These are phyloP conservation scores for Oreocharis arfaki DNA, from an alignment of 2,113 vertebrate species.

Conservation along the genomic window DNA sequence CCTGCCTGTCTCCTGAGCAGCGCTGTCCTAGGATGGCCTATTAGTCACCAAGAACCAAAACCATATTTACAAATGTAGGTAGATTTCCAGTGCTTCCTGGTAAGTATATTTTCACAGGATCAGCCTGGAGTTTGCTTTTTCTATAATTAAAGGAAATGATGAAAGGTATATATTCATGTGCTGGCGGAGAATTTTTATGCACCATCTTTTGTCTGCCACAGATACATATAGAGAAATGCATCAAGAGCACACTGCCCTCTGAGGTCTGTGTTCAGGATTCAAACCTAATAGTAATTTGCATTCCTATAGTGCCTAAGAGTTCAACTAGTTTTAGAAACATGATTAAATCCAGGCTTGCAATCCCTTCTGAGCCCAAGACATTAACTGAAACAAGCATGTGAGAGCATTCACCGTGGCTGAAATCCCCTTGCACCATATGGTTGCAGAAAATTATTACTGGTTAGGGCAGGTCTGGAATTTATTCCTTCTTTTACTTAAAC, in stretches of 20 bases:
- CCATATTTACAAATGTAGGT: background rate
- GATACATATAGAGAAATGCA: background rate
- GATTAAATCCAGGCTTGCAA: conserved; percentile 6
- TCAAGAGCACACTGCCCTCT: background rate
- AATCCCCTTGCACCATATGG: background rate
- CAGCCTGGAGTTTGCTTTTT: background rate
- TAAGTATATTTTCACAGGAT: background rate
- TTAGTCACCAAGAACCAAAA: background rate
- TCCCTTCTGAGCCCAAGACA: background rate
- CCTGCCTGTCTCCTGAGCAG: background rate
- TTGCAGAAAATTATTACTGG: background rate
- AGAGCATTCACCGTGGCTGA: background rate
- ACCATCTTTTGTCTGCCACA: background rate
- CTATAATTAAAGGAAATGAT: background rate
- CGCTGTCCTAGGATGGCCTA: background rate
- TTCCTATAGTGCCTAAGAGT: background rate
- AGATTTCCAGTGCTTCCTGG: background rate
- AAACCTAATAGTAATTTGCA: background rate
- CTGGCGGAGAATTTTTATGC: background rate
- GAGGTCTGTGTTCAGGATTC: background rate
- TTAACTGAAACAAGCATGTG: background rate
- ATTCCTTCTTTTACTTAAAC: background rate
- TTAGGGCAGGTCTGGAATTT: background rate
- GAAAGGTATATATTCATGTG: background rate
- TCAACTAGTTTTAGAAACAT: conserved; percentile 1